Percentiles rank a stretch among this genome's conserved stretches.
Conservation (phyloP, 2,888 invertebrate species). For the Bimastos eiseni region DNA sequence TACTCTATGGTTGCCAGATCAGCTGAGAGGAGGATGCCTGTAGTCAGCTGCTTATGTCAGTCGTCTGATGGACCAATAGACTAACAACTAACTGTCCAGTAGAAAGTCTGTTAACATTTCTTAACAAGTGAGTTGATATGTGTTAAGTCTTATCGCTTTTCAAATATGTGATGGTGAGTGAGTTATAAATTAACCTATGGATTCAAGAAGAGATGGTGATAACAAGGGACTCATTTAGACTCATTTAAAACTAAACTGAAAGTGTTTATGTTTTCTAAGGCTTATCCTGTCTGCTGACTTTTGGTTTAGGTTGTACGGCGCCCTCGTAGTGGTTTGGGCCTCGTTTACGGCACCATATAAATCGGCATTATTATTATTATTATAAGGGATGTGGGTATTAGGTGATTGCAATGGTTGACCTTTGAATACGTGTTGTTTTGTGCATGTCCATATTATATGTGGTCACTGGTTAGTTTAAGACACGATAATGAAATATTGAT, state of each 20-base stretch:
- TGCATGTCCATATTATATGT: neutral
- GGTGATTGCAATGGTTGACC: neutral
- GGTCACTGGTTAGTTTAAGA: neutral
- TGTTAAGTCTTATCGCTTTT: neutral
- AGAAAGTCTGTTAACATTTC: too few relatives aligned
- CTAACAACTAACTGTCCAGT: neutral
- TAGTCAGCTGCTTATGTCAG: neutral
- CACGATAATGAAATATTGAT: neutral
- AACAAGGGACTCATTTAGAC: too few relatives aligned
- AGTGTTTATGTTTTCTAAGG: too few relatives aligned
- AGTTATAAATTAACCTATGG: neutral
- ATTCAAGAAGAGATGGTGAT: neutral
- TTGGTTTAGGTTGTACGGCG: too few relatives aligned
- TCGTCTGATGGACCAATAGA: neutral
- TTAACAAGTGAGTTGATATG: neutral
- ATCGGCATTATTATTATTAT: too few relatives aligned
- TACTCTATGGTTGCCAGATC: neutral
- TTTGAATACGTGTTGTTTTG: neutral
- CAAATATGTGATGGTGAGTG: neutral
- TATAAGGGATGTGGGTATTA: neutral
- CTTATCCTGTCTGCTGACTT: too few relatives aligned
- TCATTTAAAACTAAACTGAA: too few relatives aligned
- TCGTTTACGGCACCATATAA: too few relatives aligned
- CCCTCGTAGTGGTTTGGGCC: too few relatives aligned
- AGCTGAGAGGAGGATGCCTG: neutral